Conservation (phyloP, 2,797 vertebrate species). For the Lateolabrax maculatus region DNA sequence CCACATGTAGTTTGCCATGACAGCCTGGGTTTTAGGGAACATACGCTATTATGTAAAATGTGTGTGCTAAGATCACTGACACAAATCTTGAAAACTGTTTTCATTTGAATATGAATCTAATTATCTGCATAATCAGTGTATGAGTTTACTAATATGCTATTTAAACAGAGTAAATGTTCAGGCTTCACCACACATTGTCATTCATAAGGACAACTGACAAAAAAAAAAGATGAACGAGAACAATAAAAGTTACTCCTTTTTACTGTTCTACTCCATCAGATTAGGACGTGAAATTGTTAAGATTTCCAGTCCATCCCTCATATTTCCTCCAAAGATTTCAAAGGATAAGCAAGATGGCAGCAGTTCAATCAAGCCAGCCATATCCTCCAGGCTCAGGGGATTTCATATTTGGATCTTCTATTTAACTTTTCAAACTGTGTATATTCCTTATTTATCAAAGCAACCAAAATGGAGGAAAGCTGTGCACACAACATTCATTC, state of each 20-base stretch:
- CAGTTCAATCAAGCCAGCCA: conserved; percentile 44
- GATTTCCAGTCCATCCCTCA: conserved; percentile 41
- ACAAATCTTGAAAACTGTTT: neutral
- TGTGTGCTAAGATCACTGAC: neutral
- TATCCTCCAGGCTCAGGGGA: conserved; percentile 34
- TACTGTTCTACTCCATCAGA: conserved; percentile 2
- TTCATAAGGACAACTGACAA: neutral
- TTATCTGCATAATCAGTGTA: no score
- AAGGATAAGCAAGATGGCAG: conserved; percentile 58
- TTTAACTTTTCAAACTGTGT: conserved; percentile 37
- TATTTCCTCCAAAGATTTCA: conserved; percentile 61
- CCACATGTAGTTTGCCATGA: neutral
- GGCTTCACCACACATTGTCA: neutral
- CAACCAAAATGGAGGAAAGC: conserved; percentile 55
- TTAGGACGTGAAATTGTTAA: conserved; percentile 43
- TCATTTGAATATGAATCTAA: neutral
- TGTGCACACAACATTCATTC: conserved; percentile 50
- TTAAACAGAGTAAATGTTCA: neutral
- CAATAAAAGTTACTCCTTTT: neutral
- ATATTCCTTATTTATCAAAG: conserved; percentile 52
- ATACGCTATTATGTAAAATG: neutral
- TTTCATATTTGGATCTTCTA: conserved; percentile 55
- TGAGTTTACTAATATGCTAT: no score
- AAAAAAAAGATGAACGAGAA: conserved; percentile 5
- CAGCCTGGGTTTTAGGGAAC: neutral